Evolutionary conservation across 37 sponge, comb jelly and placozoan genomes (phyloP), one percentile per base, ranked within the genome.

Genomic region (Trichoplax adhaerens): DNA sequence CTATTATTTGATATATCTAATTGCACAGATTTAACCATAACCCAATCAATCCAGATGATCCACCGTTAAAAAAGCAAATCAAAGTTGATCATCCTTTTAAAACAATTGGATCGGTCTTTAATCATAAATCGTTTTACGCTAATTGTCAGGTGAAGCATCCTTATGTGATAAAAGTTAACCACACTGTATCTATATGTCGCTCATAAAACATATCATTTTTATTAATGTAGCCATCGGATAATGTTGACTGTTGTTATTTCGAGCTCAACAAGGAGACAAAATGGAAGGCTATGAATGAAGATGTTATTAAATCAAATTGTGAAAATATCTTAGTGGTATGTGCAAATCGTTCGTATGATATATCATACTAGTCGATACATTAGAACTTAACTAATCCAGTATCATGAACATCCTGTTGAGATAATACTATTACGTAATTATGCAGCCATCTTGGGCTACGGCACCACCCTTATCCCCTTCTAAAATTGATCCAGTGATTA

Each of bases 101-200:
- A 5, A 89, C 93, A 6, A 65, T 98, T 0, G 99, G 94, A 52
- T 98, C 91, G 57, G 68, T 98, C 64, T 98, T 98, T 85, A 98
- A 87, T 66, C 90, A 98, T 73, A 57, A 78, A 60, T 55, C 85
- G 62, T 93, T 92, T 69, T 86, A 74, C 74, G 99, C 99, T 68
- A 98, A 98, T 73, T 51, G 66, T 5, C 99, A 87, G 81, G 81
- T 60, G 10, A 12, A 60, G 62, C 10, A 12, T 12, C 12, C 62
- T 12, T 60, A 10, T 60, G 62, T 10, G 12, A 60, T 12, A 66
- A 54, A 72, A 46, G 47, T 4, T 10, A 10, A 58, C 3, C 50
- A 76, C 50, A 46, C 5, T 52, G 71, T 69, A 55, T 46, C 58
- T 3, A 1, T 69, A 4, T 47, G 57, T 3, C 49, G 58, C 58